phyloP scores from a whole-genome alignment of 2,888 invertebrate species.

The Mythimna loreyi region DNA sequence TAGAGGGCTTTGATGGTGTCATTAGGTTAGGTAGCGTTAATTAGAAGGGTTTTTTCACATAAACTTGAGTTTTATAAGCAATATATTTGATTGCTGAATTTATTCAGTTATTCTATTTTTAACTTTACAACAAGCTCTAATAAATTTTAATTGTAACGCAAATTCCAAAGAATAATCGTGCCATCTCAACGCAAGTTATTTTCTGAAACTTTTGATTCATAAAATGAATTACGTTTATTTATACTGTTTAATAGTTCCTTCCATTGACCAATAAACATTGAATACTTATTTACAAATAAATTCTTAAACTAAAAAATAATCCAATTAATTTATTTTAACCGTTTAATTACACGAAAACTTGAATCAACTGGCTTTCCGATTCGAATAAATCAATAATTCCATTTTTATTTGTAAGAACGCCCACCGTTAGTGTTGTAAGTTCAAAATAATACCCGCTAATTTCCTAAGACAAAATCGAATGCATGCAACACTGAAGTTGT shows the following conservation, averaged over 20 bases:
- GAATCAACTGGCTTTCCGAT: conserved; percentile 70
- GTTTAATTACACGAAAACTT: conserved; percentile 72
- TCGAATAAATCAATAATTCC: conserved; percentile 76
- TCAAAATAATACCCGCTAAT: conserved; percentile 74
- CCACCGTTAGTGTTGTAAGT: conserved; percentile 64
- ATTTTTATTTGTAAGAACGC: conserved; percentile 71
- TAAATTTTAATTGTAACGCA: conserved; percentile 33
- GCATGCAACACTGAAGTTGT: conserved; percentile 80
- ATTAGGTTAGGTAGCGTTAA: conserved; percentile 45
- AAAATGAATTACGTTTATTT: not conserved
- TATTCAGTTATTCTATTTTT: conserved; percentile 17
- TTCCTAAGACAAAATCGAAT: conserved; percentile 81
- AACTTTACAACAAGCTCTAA: conserved; percentile 1
- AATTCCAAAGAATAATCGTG: conserved; percentile 15
- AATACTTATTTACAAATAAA: conserved; percentile 28
- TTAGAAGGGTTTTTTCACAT: conserved; percentile 35
- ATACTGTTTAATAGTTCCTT: conserved; percentile 1
- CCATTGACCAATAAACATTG: conserved; percentile 4
- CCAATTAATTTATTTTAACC: conserved; percentile 63
- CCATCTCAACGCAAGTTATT: conserved; percentile 7
- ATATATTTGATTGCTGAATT: conserved; percentile 1
- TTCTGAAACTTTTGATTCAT: too few relatives aligned
- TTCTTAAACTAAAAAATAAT: conserved; percentile 31
- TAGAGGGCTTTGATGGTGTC: conserved; percentile 36
- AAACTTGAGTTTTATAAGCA: conserved; percentile 22